A percentile compares a stretch with the other conserved stretches of the same genome.
Evolutionary conservation across 1,140 invertebrate genomes (phyloP).

Genomic region (Coelopa frigida): DNA sequence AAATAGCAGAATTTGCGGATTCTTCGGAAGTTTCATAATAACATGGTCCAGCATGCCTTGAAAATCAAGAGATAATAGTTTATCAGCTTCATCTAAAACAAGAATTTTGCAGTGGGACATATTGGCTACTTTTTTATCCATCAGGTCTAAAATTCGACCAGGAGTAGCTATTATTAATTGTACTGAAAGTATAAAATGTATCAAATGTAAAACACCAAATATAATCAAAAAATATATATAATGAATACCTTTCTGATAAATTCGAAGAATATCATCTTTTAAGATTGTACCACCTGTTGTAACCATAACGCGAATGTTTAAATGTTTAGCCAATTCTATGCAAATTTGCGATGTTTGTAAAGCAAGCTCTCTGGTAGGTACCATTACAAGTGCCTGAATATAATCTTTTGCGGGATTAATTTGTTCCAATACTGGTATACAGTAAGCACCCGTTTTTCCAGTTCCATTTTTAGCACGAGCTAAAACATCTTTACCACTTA

Average conservation of each 20-base stretch:
- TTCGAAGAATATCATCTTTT: slow-evolving; percentile 98
- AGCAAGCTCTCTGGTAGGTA: slow-evolving; percentile 97
- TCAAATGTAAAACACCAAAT: neutral
- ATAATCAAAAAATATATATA: slow-evolving; percentile 9
- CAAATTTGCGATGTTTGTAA: slow-evolving; percentile 99
- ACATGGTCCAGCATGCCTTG: slow-evolving; percentile 98
- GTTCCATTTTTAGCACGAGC: slow-evolving; percentile 99
- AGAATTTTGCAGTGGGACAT: slow-evolving; percentile 95
- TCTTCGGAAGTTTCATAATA: slow-evolving; percentile 85
- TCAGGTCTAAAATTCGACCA: slow-evolving; percentile 97
- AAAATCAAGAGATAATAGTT: slow-evolving; percentile 97
- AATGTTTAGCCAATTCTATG: slow-evolving; percentile 95
- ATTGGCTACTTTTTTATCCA: slow-evolving; percentile 97
- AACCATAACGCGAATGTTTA: slow-evolving; percentile 95
- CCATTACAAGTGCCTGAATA: slow-evolving; percentile 97
- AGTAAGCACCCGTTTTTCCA: slow-evolving; percentile 99
- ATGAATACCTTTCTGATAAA: slow-evolving; percentile 85
- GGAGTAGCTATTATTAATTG: slow-evolving; percentile 99
- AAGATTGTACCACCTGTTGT: slow-evolving; percentile 98
- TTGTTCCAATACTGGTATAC: slow-evolving; percentile 94
- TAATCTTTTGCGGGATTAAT: slow-evolving; percentile 83
- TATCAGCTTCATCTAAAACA: slow-evolving; percentile 98
- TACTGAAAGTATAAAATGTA: slow-evolving; percentile 56
- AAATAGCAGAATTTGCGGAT: slow-evolving; percentile 96
- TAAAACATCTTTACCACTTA: slow-evolving; percentile 95